Evolutionary conservation across 2,797 vertebrate species (phyloP), one percentile per base, ranked within the genome.

Genomic region (Sylvilagus floridanus): DNA sequence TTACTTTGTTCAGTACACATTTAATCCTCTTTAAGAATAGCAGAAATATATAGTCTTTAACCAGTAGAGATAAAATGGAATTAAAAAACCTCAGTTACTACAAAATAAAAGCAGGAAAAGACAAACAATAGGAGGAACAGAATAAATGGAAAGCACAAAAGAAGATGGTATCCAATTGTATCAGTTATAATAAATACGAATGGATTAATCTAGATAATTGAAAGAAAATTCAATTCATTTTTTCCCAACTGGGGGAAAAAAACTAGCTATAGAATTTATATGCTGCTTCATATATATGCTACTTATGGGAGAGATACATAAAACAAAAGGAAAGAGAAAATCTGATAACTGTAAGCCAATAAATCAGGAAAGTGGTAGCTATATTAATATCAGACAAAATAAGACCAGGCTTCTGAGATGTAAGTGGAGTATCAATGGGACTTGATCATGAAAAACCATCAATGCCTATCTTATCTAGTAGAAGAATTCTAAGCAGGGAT

Each of bases 111-210:
- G 42, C 5, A 84, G 19, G 2, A 71, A 57, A 75, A 14, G 16
- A 63, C 13, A 76, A 66, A 54, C 77, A 50, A 47, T 1, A 35
- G 21, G 12, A 82, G 89, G 68, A 83, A 19, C 5, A 62, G 14
- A 52, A 83, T 66, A 10, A 93, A 42, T 65, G 47, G 69, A 85
- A 75, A 85, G 22, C 62, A 71, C 7, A 85, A 76, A 96, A 84
- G 24, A 90, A 88, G 12, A 88, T 35, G 14, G 11, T 7, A 87
- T 35, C 30, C 24, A 89, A 42, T 30, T 84, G 82, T 54, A 79
- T n/a, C 47, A 78, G 6, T 90, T 57, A 60, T 69, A 24, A 71
- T 69, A 47, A 90, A 96, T 72, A 87, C 90, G 76, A 76, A 54
- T 76, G 68, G 22, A 78, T 8, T 90, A 24, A 37, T 24, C 35